A percentile compares a stretch with the other conserved stretches of the same genome.
phyloP scores from a whole-genome alignment of 2,888 invertebrate genomes.

The Vandiemenella viatica region DNA sequence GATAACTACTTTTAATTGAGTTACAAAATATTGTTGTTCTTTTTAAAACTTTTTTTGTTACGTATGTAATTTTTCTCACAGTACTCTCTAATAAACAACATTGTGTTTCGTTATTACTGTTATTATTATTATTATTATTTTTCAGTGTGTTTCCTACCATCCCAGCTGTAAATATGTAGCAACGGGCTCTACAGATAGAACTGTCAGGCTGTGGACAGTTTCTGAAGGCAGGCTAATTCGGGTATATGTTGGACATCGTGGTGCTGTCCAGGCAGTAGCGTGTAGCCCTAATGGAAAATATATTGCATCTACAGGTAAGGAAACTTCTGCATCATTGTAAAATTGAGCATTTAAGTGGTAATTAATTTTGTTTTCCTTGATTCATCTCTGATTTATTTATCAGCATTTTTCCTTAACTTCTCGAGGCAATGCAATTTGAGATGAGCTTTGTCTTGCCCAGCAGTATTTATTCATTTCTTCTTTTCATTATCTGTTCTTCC shows the following conservation, averaged over 20 bases:
- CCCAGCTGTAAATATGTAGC: conserved; percentile 82
- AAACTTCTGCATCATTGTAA: neutral
- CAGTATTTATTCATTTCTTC: too few relatives aligned
- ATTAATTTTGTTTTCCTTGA: neutral
- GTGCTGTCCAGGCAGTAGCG: conserved; percentile 53
- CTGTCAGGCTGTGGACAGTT: conserved; percentile 74
- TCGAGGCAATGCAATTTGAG: too few relatives aligned
- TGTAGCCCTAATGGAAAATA: conserved; percentile 76
- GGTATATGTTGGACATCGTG: conserved; percentile 59
- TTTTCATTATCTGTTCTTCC: too few relatives aligned
- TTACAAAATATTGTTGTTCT: too few relatives aligned
- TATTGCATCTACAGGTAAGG: conserved; percentile 46
- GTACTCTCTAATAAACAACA: too few relatives aligned
- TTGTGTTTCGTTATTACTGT: too few relatives aligned
- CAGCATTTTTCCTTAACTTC: conserved; percentile 27
- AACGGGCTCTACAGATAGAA: conserved; percentile 80
- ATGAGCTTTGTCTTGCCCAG: too few relatives aligned
- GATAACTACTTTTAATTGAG: too few relatives aligned
- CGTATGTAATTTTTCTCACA: too few relatives aligned
- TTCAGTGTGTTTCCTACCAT: conserved; percentile 83
- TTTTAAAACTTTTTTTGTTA: too few relatives aligned
- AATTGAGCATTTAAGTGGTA: neutral
- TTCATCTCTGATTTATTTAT: neutral
- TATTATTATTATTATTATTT: conserved; percentile 20
- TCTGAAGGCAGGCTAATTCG: conserved; percentile 69